Base-by-base conservation (phyloP, 2,113 vertebrate species). In the Callospermophilus lateralis region DNA sequence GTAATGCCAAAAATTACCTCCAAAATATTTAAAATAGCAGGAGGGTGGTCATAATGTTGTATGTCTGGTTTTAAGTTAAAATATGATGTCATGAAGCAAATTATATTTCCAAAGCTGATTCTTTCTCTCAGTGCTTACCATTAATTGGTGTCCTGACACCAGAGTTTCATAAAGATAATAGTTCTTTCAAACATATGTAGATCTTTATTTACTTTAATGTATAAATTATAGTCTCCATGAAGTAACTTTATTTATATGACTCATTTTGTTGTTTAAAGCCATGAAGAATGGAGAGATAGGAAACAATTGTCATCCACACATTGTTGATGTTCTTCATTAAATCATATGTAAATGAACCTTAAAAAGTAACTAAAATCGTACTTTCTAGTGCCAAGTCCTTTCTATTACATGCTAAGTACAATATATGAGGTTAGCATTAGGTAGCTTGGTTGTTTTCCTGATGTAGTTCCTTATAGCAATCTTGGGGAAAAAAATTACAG, bases 301-400 rank as follows among this genome's bases (percentile, higher is more conserved):
- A 90, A 90, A 88, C 4, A 89, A 17, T 19, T 42, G 19, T 63
- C 74, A 19, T 84, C 68, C 65, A 65, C 55, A 87, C 45, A 37
- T 37, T 83, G 8, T 67, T 83, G 34, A 6, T 67, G 32, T 70
- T 58, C 28, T 87, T 80, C 84, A 12, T 90, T 51, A 77, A 2
- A 74, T 53, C 19, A 55, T 34, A 80, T 65, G 1, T 65, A 90
- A 76, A 34, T 70, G 3, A 90, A 90, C 12, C 53, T 86, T 24
- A 95, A 68, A 94, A 63, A 34, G 67, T 63, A 45, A 74, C 39
- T 28, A 83, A 90, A 65, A 34, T 19, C 73, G 42, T 73, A 10
- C 4, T 93, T 83, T 84, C 13, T 90, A 94, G n/a, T 55, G 15
- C 4, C 51, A 70, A 96, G 58, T 94, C 6, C 20, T 90, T 96